Conservation (phyloP, 2,888 invertebrate species). For the Eulithis testata region DNA sequence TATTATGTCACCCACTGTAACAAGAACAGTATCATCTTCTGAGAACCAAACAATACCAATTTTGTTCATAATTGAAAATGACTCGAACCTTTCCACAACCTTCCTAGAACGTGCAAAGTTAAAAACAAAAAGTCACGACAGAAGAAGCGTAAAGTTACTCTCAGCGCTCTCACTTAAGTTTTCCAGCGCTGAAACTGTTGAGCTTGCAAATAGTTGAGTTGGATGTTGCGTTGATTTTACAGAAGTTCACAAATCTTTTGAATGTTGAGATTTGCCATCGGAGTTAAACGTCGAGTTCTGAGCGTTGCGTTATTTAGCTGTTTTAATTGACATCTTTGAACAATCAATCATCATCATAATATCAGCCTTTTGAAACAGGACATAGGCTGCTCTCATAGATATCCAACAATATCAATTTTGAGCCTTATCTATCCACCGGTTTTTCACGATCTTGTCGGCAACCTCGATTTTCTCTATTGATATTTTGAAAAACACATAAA, state of each 20-base stretch:
- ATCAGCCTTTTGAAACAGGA: too few relatives aligned
- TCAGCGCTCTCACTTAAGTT: slow-evolving; percentile 22
- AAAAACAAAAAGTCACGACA: slow-evolving; percentile 16
- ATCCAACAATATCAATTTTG: too few relatives aligned
- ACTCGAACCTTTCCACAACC: neutral
- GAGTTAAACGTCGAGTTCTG: slow-evolving; percentile 7
- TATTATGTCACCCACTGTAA: too few relatives aligned
- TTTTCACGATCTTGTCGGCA: too few relatives aligned
- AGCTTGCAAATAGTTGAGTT: slow-evolving; percentile 29
- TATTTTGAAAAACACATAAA: too few relatives aligned
- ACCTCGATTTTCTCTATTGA: too few relatives aligned
- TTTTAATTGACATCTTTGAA: neutral
- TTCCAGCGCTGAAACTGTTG: slow-evolving; percentile 24
- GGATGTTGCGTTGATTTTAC: slow-evolving; percentile 27
- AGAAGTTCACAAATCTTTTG: slow-evolving; percentile 17
- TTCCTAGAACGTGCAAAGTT: slow-evolving; percentile 12
- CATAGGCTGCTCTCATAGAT: too few relatives aligned
- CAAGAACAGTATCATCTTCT: too few relatives aligned
- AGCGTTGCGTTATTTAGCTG: slow-evolving; percentile 5
- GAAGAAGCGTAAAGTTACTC: slow-evolving; percentile 24
- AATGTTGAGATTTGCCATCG: neutral
- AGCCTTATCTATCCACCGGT: too few relatives aligned
- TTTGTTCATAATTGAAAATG: slow-evolving; percentile 6
- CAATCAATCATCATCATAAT: too few relatives aligned
- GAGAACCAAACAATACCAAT: too few relatives aligned